Evolutionary conservation across 2,113 vertebrate species (phyloP).

Genomic region (Sturnus vulgaris): DNA sequence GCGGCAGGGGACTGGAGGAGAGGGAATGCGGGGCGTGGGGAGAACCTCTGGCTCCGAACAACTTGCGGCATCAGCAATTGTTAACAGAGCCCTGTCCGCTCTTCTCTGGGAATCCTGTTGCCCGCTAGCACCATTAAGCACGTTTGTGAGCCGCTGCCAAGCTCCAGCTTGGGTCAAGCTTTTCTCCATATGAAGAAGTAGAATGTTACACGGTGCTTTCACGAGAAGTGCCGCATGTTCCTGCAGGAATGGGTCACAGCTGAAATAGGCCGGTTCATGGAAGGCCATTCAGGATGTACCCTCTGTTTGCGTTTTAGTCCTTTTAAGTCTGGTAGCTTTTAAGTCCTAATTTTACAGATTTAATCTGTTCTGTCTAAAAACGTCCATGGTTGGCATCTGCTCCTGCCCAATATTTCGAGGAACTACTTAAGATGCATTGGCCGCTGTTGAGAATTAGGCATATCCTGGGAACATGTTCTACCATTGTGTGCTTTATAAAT

Average conservation of each 20-base stretch:
- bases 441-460: neutral
- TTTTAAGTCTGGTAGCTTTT: accelerated
- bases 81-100: accelerated
- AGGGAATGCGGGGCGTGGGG: accelerated
- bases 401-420: neutral
- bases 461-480: neutral
- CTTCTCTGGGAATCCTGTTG: accelerated
- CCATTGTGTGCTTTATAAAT: neutral
- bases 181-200: accelerated
- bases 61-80: accelerated
- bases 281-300: accelerated
- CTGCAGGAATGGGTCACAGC: accelerated
- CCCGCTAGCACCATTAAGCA: accelerated
- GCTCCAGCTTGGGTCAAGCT: no score
- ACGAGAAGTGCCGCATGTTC: accelerated
- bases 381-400: accelerated
- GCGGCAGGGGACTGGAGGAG: neutral
- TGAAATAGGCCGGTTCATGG: accelerated
- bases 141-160: accelerated
- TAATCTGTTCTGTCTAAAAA: neutral
- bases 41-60: accelerated
- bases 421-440: neutral
- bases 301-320: no score
- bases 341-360: neutral
- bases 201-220: neutral